Conservation (phyloP, 2,797 vertebrate species). For the Hydrocynus forskahlii region DNA sequence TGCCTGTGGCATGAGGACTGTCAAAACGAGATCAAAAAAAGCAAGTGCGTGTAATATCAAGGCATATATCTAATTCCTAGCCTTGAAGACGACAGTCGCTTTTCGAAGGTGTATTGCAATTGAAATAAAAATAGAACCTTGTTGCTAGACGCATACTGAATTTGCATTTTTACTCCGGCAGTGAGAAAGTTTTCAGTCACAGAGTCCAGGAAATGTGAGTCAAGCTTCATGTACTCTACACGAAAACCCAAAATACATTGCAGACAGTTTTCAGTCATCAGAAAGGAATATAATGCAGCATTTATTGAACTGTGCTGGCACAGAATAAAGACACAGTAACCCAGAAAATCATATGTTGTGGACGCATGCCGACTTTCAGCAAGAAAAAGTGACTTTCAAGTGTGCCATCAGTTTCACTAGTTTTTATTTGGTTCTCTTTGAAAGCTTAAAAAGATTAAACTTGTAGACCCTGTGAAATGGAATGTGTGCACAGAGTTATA, state of each 20-base stretch:
- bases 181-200: background rate
- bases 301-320: constrained; percentile 1
- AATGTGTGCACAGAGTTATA: constrained; percentile 56
- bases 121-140: background rate
- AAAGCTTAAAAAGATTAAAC: constrained; percentile 51
- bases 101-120: background rate
- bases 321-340: constrained; percentile 32
- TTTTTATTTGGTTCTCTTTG: constrained; percentile 53
- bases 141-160: background rate
- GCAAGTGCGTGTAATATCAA: background rate
- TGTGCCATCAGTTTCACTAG: constrained; percentile 39
- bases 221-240: background rate
- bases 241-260: background rate
- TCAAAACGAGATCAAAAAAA: constrained; percentile 8
- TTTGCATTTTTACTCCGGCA: constrained; percentile 7
- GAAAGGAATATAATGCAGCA: background rate
- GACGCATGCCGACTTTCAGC: constrained; percentile 17
- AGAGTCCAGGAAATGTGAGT: background rate
- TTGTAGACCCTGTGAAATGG: constrained; percentile 57
- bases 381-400: constrained; percentile 11
- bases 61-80: background rate
- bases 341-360: background rate
- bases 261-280: background rate
- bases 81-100: background rate
- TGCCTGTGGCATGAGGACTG: constrained; percentile 14